Evolutionary conservation across 2,113 vertebrate species (phyloP).

Genomic region (Rhodinocichla rosea): DNA sequence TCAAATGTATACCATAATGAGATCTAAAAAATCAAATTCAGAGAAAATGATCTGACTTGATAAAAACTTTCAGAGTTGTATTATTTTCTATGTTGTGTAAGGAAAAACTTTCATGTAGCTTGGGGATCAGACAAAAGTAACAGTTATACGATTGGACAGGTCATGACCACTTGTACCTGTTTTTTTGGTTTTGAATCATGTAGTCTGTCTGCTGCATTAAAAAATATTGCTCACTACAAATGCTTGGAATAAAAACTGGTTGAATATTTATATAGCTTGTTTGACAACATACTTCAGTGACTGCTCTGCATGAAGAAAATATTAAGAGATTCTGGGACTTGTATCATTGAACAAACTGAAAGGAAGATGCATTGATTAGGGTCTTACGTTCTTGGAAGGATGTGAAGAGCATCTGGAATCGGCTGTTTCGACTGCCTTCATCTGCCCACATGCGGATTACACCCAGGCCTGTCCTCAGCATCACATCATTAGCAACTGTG

Average conservation of each 20-base stretch:
- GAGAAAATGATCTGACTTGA: not conserved
- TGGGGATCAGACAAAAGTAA: not conserved
- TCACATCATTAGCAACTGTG: constrained; percentile 96
- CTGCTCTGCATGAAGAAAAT: not conserved
- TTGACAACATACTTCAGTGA: not conserved
- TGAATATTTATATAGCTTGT: not conserved
- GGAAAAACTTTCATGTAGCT: not conserved
- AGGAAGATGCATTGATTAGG: not conserved
- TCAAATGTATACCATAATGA: not conserved
- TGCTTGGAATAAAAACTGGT: not conserved
- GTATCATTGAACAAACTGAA: not conserved
- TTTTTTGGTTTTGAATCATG: not conserved
- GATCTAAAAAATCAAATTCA: not conserved
- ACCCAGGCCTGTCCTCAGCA: constrained; percentile 90
- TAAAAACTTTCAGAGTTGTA: not conserved
- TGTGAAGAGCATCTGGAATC: constrained; percentile 97
- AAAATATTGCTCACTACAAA: not conserved
- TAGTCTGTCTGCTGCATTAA: not conserved
- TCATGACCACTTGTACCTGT: not conserved
- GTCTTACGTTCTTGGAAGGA: constrained; percentile 98
- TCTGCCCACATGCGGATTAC: constrained; percentile 98
- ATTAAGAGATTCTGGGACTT: not conserved
- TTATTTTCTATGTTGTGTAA: not conserved
- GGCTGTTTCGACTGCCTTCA: constrained; percentile 90
- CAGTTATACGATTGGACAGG: not conserved